Evolutionary conservation across 2,113 vertebrate species (phyloP).

Genomic region (Henicopernis longicauda): DNA sequence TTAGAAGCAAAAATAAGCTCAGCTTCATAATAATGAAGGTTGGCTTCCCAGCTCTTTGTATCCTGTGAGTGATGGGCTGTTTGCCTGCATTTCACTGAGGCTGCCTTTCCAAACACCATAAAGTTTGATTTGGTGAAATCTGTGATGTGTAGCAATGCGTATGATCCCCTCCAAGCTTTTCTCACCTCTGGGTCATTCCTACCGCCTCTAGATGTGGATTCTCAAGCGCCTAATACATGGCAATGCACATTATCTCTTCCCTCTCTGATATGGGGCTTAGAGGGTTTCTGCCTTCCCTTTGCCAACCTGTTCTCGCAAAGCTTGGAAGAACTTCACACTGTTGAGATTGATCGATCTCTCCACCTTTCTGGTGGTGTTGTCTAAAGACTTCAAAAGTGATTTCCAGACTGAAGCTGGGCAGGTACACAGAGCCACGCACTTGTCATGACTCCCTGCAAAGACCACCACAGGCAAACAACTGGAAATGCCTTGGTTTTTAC

Average conservation of each 20-base stretch:
- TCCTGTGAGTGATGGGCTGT: too few species aligned
- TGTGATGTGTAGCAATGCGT: background rate
- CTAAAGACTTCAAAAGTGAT: background rate
- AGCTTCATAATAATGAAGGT: background rate
- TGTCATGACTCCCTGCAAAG: fast-evolving
- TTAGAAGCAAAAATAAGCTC: background rate
- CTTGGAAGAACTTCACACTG: background rate
- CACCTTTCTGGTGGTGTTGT: background rate
- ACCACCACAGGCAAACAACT: background rate
- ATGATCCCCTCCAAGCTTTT: background rate
- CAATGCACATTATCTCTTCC: background rate
- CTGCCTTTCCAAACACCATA: background rate
- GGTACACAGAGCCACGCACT: background rate
- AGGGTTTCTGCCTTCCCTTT: background rate
- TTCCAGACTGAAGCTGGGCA: background rate
- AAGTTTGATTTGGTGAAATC: background rate
- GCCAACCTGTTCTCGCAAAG: background rate
- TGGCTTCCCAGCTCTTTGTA: background rate
- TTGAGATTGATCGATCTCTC: background rate
- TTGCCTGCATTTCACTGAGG: background rate
- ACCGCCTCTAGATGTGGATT: background rate
- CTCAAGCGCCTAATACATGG: background rate
- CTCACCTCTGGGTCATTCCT: background rate
- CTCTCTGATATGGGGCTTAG: too few species aligned
- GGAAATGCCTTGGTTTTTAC: background rate